These are phyloP conservation scores for Osmerus eperlanus DNA, from an alignment of 2,113 vertebrate species.

Conservation along the genomic window DNA sequence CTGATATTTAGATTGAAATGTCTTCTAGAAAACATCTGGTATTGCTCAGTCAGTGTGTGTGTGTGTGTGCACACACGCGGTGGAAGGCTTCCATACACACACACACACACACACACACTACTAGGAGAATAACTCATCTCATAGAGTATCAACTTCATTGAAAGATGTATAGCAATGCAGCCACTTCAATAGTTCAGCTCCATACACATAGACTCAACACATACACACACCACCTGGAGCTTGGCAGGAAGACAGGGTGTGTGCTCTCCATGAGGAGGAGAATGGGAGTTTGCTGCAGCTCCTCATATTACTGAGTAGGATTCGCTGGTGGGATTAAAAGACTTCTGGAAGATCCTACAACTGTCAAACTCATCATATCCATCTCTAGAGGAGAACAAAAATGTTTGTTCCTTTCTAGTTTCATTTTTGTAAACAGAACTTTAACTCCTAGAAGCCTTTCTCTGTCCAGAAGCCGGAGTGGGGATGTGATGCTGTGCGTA, in stretches of 20 bases:
- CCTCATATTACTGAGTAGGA: constrained; percentile 10
- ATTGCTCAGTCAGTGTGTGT: constrained; percentile 54
- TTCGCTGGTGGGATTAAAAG: constrained; percentile 31
- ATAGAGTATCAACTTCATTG: too few relatives aligned
- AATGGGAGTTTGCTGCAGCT: constrained; percentile 39
- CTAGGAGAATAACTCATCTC: too few relatives aligned
- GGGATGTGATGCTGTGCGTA: neutral
- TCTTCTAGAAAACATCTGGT: constrained; percentile 62
- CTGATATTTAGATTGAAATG: constrained; percentile 65
- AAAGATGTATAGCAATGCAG: neutral
- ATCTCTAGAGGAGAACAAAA: constrained; percentile 3
- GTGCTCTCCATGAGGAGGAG: constrained; percentile 57
- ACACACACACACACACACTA: constrained; percentile 32
- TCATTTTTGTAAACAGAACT: constrained; percentile 20
- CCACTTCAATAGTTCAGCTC: constrained; percentile 20
- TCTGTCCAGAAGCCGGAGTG: constrained; percentile 1
- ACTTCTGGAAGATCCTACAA: constrained; percentile 49
- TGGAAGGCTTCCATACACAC: constrained; percentile 33
- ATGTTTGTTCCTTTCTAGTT: too few relatives aligned
- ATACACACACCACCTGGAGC: constrained; percentile 59
- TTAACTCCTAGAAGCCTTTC: constrained; percentile 38
- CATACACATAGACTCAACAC: constrained; percentile 41
- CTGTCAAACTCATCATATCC: constrained; percentile 9
- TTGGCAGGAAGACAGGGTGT: constrained; percentile 72
- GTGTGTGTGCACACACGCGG: neutral